Conservation (phyloP, 2,797 vertebrate genomes). For the Mustela erminea region DNA sequence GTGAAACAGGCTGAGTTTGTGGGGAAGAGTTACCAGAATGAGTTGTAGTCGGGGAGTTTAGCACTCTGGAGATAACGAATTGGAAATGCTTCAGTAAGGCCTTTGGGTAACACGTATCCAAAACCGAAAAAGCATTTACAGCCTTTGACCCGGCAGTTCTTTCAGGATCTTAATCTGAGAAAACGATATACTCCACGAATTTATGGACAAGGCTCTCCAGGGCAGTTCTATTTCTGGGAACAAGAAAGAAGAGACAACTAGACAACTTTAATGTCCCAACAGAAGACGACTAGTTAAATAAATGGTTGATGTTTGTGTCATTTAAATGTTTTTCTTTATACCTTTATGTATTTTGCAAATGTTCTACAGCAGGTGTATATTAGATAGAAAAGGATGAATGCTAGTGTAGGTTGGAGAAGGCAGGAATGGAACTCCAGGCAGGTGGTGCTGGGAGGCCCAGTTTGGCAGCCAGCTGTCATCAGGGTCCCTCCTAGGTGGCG, state of each 20-base stretch:
- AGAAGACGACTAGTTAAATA: neutral
- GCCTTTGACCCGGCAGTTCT: neutral
- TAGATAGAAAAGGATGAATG: neutral
- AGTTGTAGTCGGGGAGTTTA: no score
- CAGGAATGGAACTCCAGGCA: neutral
- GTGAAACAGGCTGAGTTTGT: neutral
- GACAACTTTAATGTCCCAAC: fast-evolving
- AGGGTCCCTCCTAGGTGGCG: neutral
- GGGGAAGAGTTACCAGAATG: neutral
- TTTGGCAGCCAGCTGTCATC: neutral
- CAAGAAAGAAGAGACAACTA: neutral
- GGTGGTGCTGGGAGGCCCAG: neutral
- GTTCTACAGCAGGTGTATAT: neutral
- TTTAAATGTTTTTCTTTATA: neutral
- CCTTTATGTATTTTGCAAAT: neutral
- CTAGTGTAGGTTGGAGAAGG: neutral
- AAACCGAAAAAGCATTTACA: neutral
- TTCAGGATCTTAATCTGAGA: neutral
- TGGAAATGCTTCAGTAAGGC: neutral
- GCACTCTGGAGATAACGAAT: neutral
- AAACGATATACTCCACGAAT: neutral
- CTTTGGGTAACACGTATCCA: neutral
- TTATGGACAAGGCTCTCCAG: neutral
- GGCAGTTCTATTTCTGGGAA: neutral
- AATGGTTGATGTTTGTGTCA: neutral